A percentile compares a stretch with the other conserved stretches of the same genome.
Evolutionary conservation across 64 coral and sea anemone genomes (phyloP).

Genomic region (Dendrophyllia cribrosa): DNA sequence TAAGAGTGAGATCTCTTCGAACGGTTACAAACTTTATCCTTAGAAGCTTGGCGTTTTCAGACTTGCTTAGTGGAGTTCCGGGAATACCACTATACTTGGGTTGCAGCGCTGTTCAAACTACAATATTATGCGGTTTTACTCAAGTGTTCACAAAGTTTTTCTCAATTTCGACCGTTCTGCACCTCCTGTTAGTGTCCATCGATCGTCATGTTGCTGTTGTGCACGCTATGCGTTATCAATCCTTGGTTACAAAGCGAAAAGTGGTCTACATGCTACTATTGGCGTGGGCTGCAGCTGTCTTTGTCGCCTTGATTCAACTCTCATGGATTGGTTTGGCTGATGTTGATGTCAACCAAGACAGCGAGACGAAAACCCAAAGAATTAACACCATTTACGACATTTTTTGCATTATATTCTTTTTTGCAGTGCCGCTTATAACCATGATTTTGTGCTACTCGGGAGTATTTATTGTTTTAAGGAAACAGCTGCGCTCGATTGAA

Average conservation of each 20-base stretch:
- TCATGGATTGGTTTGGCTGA: background rate
- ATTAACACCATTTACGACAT: background rate
- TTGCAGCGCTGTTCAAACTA: background rate
- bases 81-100: slow-evolving; percentile 20
- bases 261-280: background rate
- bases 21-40: slow-evolving; percentile 24
- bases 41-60: background rate
- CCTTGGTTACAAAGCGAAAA: background rate
- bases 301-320: slow-evolving; percentile 22
- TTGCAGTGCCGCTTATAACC: background rate
- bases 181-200: slow-evolving; percentile 7
- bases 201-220: background rate
- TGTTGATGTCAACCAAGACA: background rate
- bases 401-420: background rate
- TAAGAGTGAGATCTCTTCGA: background rate
- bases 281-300: background rate
- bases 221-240: background rate
- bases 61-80: slow-evolving; percentile 2
- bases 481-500: slow-evolving; percentile 1
- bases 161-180: slow-evolving; percentile 17
- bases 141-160: slow-evolving; percentile 1
- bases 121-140: background rate
- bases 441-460: background rate
- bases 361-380: background rate
- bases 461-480: background rate